Percentiles rank a stretch among this genome's conserved stretches.
phyloP scores from a whole-genome alignment of 2,888 invertebrate genomes.

The Nysson spinosus region DNA sequence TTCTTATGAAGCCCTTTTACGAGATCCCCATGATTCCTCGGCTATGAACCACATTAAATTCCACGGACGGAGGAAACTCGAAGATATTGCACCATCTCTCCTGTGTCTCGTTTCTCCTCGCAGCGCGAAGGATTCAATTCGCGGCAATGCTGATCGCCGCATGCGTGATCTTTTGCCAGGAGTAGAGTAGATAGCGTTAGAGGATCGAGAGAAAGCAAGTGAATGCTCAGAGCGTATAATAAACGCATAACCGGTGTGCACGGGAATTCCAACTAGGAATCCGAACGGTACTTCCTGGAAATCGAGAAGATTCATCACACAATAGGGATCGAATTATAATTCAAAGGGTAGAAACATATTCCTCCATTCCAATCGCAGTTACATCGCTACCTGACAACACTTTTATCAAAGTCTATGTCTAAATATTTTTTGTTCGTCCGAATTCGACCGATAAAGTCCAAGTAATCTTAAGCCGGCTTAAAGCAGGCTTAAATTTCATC shows the following conservation, averaged over 20 bases:
- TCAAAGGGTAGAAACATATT: no score
- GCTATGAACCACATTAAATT: slow-evolving; percentile 23
- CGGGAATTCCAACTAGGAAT: slow-evolving; percentile 38
- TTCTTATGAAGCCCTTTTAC: neutral
- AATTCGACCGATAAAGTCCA: no score
- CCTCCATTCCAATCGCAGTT: no score
- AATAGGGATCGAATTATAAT: slow-evolving; percentile 27
- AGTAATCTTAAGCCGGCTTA: slow-evolving; percentile 30
- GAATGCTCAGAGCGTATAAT: slow-evolving; percentile 41
- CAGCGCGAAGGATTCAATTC: slow-evolving; percentile 42
- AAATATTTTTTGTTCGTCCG: no score
- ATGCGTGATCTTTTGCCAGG: slow-evolving; percentile 18
- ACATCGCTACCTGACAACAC: no score
- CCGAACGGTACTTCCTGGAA: slow-evolving; percentile 42
- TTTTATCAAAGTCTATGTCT: no score
- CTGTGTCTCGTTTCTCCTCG: slow-evolving; percentile 26
- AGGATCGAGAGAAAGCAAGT: neutral
- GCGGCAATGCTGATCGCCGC: slow-evolving; percentile 30
- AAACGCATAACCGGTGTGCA: slow-evolving; percentile 59
- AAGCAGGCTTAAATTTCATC: slow-evolving; percentile 40
- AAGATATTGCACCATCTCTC: slow-evolving; percentile 39
- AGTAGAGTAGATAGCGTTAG: neutral
- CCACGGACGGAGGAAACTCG: slow-evolving; percentile 9
- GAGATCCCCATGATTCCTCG: slow-evolving; percentile 12
- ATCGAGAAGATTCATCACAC: slow-evolving; percentile 48